Evolutionary conservation across 92 coral and sea anemone species (phyloP).

Genomic region (Siderastrea siderea): DNA sequence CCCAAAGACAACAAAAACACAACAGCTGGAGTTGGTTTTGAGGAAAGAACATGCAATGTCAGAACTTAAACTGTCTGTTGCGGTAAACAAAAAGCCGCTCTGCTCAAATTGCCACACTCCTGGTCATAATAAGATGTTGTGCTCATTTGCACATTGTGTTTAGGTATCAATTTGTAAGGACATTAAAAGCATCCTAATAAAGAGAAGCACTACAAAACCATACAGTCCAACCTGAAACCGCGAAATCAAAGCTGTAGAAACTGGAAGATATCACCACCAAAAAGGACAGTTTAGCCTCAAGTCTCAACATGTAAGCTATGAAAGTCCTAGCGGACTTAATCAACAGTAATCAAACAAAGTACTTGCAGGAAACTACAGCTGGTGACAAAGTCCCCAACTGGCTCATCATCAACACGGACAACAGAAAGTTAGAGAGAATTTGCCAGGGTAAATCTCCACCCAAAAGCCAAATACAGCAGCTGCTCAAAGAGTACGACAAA

Average conservation of each 20-base stretch:
- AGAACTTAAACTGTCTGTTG: background rate
- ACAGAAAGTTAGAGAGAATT: background rate
- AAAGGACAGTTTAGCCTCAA: too few relatives aligned
- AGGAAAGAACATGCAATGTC: background rate
- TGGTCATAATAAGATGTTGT: background rate
- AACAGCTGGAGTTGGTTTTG: background rate
- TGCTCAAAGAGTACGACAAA: background rate
- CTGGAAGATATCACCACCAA: too few relatives aligned
- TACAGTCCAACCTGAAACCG: background rate
- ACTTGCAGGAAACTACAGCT: background rate
- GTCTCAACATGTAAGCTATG: background rate
- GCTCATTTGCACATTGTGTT: background rate
- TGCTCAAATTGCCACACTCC: background rate
- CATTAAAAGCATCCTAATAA: background rate
- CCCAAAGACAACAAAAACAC: background rate
- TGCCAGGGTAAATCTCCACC: background rate
- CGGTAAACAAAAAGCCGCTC: background rate
- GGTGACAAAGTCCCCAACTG: background rate
- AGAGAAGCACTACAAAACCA: background rate
- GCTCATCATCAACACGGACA: background rate
- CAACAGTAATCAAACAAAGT: background rate
- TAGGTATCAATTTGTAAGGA: background rate
- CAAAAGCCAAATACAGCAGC: background rate
- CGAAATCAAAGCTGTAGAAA: too few relatives aligned
- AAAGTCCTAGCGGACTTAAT: background rate